Evolutionary conservation across 30 jellyfish, hydroid and myxozoan species (phyloP), one percentile per base, ranked within the genome.

Genomic region (Aurelia sp.): DNA sequence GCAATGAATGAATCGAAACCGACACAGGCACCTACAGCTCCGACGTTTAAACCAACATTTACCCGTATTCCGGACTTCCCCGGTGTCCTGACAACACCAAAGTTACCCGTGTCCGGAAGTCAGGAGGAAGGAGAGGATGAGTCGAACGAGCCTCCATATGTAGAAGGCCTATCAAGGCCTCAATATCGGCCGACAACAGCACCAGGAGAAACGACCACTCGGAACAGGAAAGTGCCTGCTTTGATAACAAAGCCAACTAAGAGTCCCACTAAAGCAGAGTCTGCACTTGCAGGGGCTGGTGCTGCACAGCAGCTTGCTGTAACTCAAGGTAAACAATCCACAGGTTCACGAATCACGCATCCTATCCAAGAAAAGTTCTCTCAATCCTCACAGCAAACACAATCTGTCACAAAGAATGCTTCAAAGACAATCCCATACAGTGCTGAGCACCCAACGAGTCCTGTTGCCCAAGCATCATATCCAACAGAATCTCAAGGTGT

Each of bases 21-120:
- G 11, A 84, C 93, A 7, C 64, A 76, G 5, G 62, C n/a, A 44
- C 82, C 93, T 13, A 16, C 87, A 22, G 76, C 76, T 19, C 93
- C 93, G 16, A 84, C 93, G 18, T 72, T 84, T 86, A 13, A 31
- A 58, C 84, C 41, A 12, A 84, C 93, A 57, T 84, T 84, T 55
- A 84, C 93, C 19, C 87, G 93, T 20, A 73, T 84, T 13, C 93
- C 93, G 0, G 93, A 84, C 75, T 84, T 84, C 63, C 93, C 86
- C 4, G 88, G 19, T 19, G 93, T 84, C 64, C 65, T 84, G 82
- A 84, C 93, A 57, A 84, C 93, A 5, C 93, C 93, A 17, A 67
- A 59, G 61, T 20, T 84, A 63, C 93, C 93, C 13, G 64, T 35
- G 16, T 81, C 76, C 2, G 67, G 47, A 0, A 63, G 12, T 4